These are phyloP conservation scores for Acropora yongei DNA, from an alignment of 64 coral and sea anemone genomes.

Conservation along the genomic window DNA sequence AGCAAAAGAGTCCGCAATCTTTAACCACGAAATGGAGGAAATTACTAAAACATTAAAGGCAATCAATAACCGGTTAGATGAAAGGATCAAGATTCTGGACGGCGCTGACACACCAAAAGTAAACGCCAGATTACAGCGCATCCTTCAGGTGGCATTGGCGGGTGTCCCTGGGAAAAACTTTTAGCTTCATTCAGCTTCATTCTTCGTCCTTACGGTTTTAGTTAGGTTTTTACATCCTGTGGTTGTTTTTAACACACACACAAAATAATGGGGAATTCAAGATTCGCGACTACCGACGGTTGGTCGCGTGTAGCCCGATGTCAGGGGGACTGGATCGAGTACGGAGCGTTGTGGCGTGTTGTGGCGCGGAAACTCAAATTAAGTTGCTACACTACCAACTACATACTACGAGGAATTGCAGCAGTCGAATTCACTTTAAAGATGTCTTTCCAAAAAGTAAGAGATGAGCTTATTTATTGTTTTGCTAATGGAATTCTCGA, in stretches of 20 bases:
- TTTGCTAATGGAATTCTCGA: no score
- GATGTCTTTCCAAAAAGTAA: no score
- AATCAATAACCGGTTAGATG: conserved; percentile 51
- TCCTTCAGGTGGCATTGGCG: conserved; percentile 7
- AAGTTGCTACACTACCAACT: no score
- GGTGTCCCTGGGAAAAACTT: conserved; percentile 8
- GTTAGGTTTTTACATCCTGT: background rate
- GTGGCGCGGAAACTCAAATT: no score
- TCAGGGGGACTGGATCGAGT: no score
- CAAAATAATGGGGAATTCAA: background rate
- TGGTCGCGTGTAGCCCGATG: no score
- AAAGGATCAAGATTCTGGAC: conserved; percentile 37
- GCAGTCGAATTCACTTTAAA: no score
- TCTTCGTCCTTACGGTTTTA: no score
- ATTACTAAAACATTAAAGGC: conserved; percentile 43
- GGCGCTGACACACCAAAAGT: conserved; percentile 3
- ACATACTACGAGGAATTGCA: no score
- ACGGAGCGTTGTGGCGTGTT: no score
- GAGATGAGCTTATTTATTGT: no score
- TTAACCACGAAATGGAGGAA: conserved; percentile 25
- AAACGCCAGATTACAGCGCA: background rate
- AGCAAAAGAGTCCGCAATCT: background rate
- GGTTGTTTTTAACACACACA: background rate
- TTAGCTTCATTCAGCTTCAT: background rate
- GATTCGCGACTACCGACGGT: no score